A percentile compares a stretch with the other conserved stretches of the same genome.
phyloP scores from a whole-genome alignment of 2,113 vertebrate genomes.

The Bucco capensis region DNA sequence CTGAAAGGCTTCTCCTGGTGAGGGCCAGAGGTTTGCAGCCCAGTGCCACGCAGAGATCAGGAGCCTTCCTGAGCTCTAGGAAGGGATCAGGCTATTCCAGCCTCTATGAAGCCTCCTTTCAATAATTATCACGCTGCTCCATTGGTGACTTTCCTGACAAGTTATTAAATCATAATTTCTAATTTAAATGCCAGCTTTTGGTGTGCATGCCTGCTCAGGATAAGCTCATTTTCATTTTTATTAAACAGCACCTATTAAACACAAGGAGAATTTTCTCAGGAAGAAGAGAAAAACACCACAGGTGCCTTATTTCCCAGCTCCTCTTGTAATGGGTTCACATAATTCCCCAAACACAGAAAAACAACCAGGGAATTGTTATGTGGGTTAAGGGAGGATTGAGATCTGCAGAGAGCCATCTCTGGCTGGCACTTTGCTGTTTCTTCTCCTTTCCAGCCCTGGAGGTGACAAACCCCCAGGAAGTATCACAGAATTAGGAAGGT shows the following conservation, averaged over 20 bases:
- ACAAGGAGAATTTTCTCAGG: slow-evolving; percentile 45
- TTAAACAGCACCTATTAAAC: slow-evolving; percentile 66
- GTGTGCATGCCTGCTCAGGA: slow-evolving; percentile 56
- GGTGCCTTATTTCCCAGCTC: slow-evolving; percentile 27
- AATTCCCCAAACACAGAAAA: background rate
- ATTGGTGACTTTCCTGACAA: slow-evolving; percentile 58
- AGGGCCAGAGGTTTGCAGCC: background rate
- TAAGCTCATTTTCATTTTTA: slow-evolving; percentile 71
- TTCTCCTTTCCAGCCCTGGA: background rate
- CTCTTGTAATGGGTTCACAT: background rate
- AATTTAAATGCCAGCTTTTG: slow-evolving; percentile 70
- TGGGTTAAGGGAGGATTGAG: background rate
- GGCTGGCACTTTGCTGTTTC: background rate
- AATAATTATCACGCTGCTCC: slow-evolving; percentile 53
- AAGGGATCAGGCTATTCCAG: background rate
- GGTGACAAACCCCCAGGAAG: background rate
- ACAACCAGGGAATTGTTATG: background rate
- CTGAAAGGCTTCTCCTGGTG: background rate
- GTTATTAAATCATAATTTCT: slow-evolving; percentile 72
- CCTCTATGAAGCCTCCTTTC: slow-evolving; percentile 30
- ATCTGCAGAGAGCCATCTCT: background rate
- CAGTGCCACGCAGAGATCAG: background rate
- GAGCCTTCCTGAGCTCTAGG: background rate
- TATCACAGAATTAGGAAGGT: no score
- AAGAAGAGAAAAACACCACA: slow-evolving; percentile 48